Evolutionary conservation across 2,888 invertebrate genomes (phyloP), one percentile per base, ranked within the genome.

Genomic region (Dioctria linearis): DNA sequence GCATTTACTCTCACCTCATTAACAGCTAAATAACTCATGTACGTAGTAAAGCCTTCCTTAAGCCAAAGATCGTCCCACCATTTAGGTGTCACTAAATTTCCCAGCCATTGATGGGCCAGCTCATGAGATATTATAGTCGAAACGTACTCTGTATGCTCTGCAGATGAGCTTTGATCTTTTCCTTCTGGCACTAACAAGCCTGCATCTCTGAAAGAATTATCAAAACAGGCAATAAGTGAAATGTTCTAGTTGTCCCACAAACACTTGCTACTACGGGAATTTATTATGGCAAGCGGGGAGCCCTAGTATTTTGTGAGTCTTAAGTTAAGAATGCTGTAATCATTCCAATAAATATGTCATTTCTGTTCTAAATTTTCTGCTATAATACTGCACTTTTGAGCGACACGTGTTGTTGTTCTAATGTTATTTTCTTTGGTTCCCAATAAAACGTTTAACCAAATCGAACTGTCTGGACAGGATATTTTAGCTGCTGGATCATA

Each of bases 81-180:
- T 51, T 92, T 91, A 80, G 93, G 92, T 0, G 95, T 94, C 25
- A 95, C 93, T 25, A 93, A 89, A 86, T 95, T 94, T 5, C 95
- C 95, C 84, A 95, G 94, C 95, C 95, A 95, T 91, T 93, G 94
- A 86, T 96, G 96, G 1, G 94, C 92, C 76, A 95, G 87, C 87
- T 96, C 96, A 85, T 96, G 96, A 0, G 94, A 91, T 4, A 95
- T 90, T 3, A 93, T 92, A 39, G 92, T 91, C 1, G 93, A 92
- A 2, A 94, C 91, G 71, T 91, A 90, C 84, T 94, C 93, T 84
- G 91, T 91, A 83, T 92, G 91, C 83, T 90, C 90, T 51, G 92
- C 90, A 42, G 92, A 89, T 42, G 89, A 88, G 49, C 87, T 88
- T 71, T 86, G 84, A 69, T 87, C 86, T 80, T 86, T 85, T 84